A percentile compares a stretch with the other conserved stretches of the same genome.
phyloP scores from a whole-genome alignment of 2,113 vertebrate species.

The Passer domesticus region DNA sequence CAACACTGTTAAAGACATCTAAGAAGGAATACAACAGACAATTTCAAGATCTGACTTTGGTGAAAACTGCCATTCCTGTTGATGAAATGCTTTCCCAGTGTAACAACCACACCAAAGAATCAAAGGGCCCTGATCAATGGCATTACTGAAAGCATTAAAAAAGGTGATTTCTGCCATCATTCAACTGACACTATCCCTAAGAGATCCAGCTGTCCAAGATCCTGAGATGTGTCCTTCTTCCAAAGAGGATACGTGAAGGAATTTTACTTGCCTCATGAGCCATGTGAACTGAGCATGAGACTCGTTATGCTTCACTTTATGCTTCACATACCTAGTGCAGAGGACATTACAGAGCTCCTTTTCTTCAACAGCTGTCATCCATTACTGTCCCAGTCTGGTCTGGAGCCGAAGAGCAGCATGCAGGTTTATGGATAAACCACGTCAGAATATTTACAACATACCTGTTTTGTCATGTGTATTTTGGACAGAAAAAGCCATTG shows the following conservation, averaged over 20 bases:
- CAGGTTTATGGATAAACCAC: slow-evolving; percentile 58
- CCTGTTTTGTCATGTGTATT: background rate
- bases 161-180: slow-evolving; percentile 1
- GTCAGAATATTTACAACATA: slow-evolving; percentile 17
- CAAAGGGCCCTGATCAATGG: background rate
- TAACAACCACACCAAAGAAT: background rate
- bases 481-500: slow-evolving; percentile 17
- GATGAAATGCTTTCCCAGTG: slow-evolving; percentile 29
- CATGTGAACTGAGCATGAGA: background rate
- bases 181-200: background rate
- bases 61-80: background rate
- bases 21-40: slow-evolving; percentile 7
- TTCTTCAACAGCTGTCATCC: slow-evolving; percentile 58
- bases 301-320: background rate
- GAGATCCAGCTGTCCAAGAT: background rate
- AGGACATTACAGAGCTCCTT: slow-evolving; percentile 7
- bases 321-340: background rate
- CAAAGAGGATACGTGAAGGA: slow-evolving; percentile 3
- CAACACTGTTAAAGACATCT: background rate
- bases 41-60: background rate
- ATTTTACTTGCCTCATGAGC: background rate
- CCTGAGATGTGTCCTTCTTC: slow-evolving; percentile 19
- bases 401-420: slow-evolving; percentile 40
- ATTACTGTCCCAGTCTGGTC: slow-evolving; percentile 56
- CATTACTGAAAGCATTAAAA: slow-evolving; percentile 19